A percentile compares a stretch with the other conserved stretches of the same genome.
Conservation (phyloP, 1,140 invertebrate genomes). For the Bactericera cockerelli region DNA sequence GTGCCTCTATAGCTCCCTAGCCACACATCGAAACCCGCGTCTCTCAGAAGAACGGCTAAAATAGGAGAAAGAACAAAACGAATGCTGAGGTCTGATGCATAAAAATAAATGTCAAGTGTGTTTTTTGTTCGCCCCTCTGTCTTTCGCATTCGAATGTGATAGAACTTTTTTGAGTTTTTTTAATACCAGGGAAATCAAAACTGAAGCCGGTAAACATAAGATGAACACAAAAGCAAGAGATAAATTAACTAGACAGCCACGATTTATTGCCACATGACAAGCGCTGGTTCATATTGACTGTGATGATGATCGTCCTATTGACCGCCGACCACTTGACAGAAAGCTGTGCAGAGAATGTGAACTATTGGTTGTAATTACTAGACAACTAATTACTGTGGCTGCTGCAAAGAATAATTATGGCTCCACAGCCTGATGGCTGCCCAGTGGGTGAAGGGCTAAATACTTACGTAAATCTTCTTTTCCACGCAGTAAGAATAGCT, state of each 20-base stretch:
- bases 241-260: too few species aligned
- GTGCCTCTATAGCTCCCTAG: background rate
- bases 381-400: background rate
- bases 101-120: background rate
- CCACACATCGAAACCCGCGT: conserved; percentile 7
- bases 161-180: too few species aligned
- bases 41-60: background rate
- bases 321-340: background rate
- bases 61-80: background rate
- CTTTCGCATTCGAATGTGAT: background rate
- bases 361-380: background rate
- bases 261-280: background rate
- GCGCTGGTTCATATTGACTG: background rate
- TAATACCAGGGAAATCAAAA: too few species aligned
- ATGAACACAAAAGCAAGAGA: too few species aligned
- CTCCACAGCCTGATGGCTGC: background rate
- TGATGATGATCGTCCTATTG: background rate
- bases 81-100: conserved; percentile 15
- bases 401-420: background rate
- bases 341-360: too few species aligned
- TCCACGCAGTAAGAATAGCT: background rate
- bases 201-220: too few species aligned
- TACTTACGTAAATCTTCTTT: background rate
- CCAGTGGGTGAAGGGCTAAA: background rate
- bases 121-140: background rate